Conservation (phyloP, 2,113 vertebrate species). For the Hyperopisus bebe region DNA sequence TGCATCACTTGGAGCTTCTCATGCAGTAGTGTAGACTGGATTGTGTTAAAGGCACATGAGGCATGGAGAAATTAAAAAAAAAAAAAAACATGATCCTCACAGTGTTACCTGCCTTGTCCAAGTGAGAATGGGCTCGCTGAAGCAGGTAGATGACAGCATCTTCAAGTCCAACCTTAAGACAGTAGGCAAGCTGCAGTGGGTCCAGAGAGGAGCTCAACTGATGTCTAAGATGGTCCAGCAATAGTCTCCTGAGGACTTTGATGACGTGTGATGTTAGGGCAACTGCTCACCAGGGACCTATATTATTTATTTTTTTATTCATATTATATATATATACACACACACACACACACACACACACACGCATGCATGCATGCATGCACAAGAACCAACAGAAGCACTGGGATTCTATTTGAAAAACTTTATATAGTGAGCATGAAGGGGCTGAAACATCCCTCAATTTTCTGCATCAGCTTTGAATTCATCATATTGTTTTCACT, state of each 20-base stretch:
- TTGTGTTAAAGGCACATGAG: background rate
- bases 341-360: no score
- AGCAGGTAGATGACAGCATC: background rate
- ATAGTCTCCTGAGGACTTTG: background rate
- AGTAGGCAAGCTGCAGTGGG: background rate
- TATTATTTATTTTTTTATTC: no score
- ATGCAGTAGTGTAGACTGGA: background rate
- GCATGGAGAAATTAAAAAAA: background rate
- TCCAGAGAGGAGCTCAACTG: no score
- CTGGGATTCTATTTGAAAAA: background rate
- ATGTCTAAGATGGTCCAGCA: background rate
- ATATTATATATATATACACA: no score
- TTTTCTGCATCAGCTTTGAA: background rate
- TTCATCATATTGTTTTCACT: background rate
- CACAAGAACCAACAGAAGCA: background rate
- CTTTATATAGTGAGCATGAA: background rate
- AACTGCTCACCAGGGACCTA: no score
- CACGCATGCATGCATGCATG: no score
- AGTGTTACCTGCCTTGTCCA: background rate
- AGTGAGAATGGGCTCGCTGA: background rate
- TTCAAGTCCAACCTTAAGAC: background rate
- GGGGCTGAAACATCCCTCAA: background rate
- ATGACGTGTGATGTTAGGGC: background rate
- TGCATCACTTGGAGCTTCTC: background rate
- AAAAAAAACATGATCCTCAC: background rate